Base-by-base conservation (phyloP, 1,140 invertebrate genomes). In the Ips nitidus region DNA sequence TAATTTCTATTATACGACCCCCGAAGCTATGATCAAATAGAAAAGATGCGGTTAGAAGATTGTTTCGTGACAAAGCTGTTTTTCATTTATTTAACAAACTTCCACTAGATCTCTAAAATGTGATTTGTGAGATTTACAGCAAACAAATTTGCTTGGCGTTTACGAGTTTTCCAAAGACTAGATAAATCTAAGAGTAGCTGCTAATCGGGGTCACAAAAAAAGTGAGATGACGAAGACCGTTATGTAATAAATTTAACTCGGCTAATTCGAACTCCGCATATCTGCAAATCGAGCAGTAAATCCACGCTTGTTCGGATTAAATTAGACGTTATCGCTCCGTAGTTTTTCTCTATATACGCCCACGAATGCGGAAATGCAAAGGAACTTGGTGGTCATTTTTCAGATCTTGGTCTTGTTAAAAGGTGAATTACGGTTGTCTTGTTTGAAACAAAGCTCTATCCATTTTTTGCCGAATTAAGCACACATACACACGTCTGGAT, bases 241-340 rank as follows among this genome's bases (percentile, higher is more conserved):
- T 50, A 50, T 6, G 6, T 50, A 50, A 50, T 50, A 50, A 50
- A 50, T 50, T 50, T 50, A 50, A 50, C 3, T 6, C 45, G 3
- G 45, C 45, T 50, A 50, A 50, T 50, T 50, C 45, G 7, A 50
- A 50, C 45, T 50, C 45, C 22, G 45, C 45, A 50, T 50, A 50
- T 50, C 45, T 50, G 41, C 39, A 63, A 50, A 8, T 38, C 52
- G 52, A 55, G 45, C 45, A 50, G 52, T 55, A 55, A 55, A 55
- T 55, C 36, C 52, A 6, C n/a, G 52, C 37, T 55, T 55, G 52
- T 55, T 55, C 52, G 52, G 37, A 55, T 55, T 55, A 55, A 55
- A 55, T 55, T 55, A 55, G 52, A 55, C 37, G 52, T 37, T 55
- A 55, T 55, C 52, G 52, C n/a, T 55, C 37, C 6, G 36, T 8